Percentiles rank a stretch among this genome's conserved stretches.
Conservation (phyloP, 1,140 invertebrate species). For the Grapholita molesta region DNA sequence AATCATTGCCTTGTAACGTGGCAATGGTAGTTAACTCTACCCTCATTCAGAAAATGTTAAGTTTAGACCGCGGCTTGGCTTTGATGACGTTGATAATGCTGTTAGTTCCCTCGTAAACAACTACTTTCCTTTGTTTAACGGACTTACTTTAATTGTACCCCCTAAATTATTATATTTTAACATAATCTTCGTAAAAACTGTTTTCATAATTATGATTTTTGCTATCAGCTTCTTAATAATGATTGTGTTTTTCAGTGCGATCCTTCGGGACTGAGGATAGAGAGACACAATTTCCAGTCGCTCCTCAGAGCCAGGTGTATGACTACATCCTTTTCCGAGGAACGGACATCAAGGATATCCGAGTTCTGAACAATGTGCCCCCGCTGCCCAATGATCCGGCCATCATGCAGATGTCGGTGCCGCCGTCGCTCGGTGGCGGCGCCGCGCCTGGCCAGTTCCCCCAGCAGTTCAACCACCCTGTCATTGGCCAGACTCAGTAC, state of each 20-base stretch:
- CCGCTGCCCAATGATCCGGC: slow-evolving; percentile 94
- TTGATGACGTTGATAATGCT: slow-evolving; percentile 69
- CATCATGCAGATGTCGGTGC: slow-evolving; percentile 93
- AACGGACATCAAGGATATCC: slow-evolving; percentile 99
- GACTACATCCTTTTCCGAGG: slow-evolving; percentile 99
- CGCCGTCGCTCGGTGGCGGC: slow-evolving; percentile 77
- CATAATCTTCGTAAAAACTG: neutral
- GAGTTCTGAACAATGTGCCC: slow-evolving; percentile 91
- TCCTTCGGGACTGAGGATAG: slow-evolving; percentile 99
- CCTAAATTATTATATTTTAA: neutral
- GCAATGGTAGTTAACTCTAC: slow-evolving; percentile 55
- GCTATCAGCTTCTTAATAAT: neutral
- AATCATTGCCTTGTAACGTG: slow-evolving; percentile 19
- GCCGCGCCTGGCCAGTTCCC: slow-evolving; percentile 57
- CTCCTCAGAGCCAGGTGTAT: slow-evolving; percentile 97
- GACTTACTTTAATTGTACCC: neutral
- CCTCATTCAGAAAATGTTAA: slow-evolving; percentile 40
- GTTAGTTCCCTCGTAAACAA: slow-evolving; percentile 45
- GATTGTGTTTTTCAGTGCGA: slow-evolving; percentile 84
- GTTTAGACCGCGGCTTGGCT: slow-evolving; percentile 49
- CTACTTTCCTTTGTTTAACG: slow-evolving; percentile 16
- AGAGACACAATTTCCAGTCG: slow-evolving; percentile 94
- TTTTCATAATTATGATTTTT: slow-evolving; percentile 51
- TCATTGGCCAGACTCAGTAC: slow-evolving; percentile 67
- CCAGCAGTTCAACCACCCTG: slow-evolving; percentile 70